Evolutionary conservation across 1,140 invertebrate species (phyloP).

Genomic region (Chionoecetes opilio): DNA sequence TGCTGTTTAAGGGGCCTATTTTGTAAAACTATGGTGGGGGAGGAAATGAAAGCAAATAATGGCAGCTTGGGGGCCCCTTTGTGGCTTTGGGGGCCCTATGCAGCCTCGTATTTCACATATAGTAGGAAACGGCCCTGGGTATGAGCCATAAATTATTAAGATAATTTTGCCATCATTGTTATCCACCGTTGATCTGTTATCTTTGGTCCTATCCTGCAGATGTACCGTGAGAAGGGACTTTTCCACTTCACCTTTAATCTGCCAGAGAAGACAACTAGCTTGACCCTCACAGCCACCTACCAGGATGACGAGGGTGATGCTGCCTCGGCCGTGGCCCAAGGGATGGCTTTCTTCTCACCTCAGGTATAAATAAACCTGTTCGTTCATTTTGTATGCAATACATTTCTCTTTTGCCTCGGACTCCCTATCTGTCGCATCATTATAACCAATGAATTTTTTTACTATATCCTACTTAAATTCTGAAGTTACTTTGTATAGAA

Average conservation of each 20-base stretch:
- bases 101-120: no score
- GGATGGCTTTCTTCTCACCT: constrained; percentile 80
- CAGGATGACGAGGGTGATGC: constrained; percentile 82
- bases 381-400: not conserved
- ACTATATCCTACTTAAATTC: no score
- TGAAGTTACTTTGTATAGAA: no score
- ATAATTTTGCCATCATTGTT: no score
- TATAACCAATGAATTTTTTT: not conserved
- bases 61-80: no score
- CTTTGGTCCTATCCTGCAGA: constrained; percentile 56
- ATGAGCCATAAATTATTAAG: no score
- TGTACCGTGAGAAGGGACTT: constrained; percentile 82
- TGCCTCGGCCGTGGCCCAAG: constrained; percentile 82
- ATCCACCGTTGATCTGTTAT: no score
- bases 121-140: no score
- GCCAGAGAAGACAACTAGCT: constrained; percentile 82
- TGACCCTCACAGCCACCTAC: constrained; percentile 83
- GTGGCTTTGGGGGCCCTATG: no score
- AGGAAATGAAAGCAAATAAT: no score
- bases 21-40: no score
- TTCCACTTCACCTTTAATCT: constrained; percentile 82
- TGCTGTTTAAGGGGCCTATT: no score
- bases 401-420: not conserved
- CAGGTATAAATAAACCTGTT: constrained; percentile 55
- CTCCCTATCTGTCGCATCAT: not conserved